phyloP scores from a whole-genome alignment of 2,797 vertebrate genomes.

The Rhinichthys osculus region DNA sequence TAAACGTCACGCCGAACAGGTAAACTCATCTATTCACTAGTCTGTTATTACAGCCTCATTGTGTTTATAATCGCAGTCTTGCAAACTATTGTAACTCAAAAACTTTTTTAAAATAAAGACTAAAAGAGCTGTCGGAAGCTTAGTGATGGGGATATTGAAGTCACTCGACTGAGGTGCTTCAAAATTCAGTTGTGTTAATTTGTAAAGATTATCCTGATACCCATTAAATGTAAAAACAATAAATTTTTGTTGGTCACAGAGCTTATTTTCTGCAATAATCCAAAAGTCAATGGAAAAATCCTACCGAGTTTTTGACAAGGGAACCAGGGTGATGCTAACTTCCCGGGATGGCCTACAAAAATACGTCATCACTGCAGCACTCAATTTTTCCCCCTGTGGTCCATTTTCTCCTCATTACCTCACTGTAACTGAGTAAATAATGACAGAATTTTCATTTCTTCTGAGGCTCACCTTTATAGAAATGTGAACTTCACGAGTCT shows the following conservation, averaged over 20 bases:
- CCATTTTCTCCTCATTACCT: not conserved
- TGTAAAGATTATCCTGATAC: not conserved
- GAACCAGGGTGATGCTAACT: not conserved
- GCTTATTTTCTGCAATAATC: not conserved
- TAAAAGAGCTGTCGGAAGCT: not conserved
- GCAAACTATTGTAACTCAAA: not conserved
- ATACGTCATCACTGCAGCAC: not conserved
- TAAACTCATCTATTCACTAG: not conserved
- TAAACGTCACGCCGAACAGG: not conserved
- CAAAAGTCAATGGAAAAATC: not conserved
- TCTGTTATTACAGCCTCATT: not conserved
- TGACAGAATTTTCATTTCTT: not conserved
- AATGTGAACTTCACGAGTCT: constrained; percentile 76
- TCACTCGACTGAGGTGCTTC: not conserved
- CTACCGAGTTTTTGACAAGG: not conserved
- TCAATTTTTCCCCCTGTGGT: not conserved
- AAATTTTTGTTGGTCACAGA: not conserved
- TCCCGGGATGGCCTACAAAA: not conserved
- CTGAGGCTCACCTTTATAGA: constrained; percentile 84
- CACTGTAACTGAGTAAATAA: not conserved
- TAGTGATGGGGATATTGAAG: not conserved
- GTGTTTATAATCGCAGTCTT: not conserved
- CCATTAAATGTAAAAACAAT: not conserved
- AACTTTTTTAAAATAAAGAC: not conserved
- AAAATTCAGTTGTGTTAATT: not conserved